Base-by-base conservation (phyloP, 2,888 invertebrate genomes). In the Xanthorhoe designata region DNA sequence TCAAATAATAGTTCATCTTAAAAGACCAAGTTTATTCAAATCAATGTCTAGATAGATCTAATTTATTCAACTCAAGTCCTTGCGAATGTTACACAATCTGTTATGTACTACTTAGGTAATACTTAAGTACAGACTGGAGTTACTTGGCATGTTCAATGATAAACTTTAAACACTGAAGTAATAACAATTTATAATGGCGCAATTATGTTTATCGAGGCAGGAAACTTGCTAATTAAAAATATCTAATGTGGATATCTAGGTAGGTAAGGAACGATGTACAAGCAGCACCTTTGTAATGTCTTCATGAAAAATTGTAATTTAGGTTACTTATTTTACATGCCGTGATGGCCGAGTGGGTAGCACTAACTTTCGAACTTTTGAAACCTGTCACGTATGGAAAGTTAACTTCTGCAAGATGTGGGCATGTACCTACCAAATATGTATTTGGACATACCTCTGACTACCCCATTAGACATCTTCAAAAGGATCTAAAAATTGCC, bases 151-250 rank as follows among this genome's bases (percentile, higher is more conserved):
- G 50, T 13, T 38, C 51, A 52, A 29, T 53, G 67, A 61, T 67
- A 67, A 67, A 63, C 60, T 52, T 56, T 53, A 38, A 67, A 47
- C 45, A 59, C 56, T 60, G 54, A 52, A 61, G 57, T 70, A 70
- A 73, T 75, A 70, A 73, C 75, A 73, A 70, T 73, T 69, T 74
- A 74, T 77, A 78, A 77, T 73, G 58, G 56, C 15, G 69, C 64
- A 73, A 72, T 75, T 76, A 75, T 47, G 63, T 45, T 69, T 75
- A 78, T 74, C 70, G 58, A 71, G 67, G 15, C 68, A 71, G 71
- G 73, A 73, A 68, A 61, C 60, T 18, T 59, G 64, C 68, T 71
- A 66, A 73, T 73, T 73, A 73, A 68, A 71, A 64, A 71, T 69
- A 73, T 73, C 68, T 71, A 62, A 65, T 64, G 68, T 71, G 53